Conservation (phyloP, 2,113 vertebrate species). For the Pan paniscus region DNA sequence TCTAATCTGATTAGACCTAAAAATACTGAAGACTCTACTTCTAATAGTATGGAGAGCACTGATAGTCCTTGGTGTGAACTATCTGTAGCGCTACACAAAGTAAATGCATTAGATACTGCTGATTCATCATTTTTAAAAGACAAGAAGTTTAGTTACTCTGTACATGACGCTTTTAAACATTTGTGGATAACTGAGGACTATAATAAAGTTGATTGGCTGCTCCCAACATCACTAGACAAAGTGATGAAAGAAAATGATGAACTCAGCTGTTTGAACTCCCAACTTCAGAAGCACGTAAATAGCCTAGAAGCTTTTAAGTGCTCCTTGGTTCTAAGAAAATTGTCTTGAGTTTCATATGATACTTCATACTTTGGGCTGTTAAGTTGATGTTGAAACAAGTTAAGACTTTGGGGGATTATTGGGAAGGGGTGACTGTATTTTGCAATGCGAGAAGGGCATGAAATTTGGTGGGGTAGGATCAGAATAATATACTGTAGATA, state of each 20-base stretch:
- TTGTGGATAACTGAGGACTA: background rate
- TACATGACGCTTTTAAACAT: background rate
- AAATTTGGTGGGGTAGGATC: background rate
- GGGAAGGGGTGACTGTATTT: background rate
- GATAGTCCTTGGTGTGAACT: background rate
- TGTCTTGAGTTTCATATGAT: background rate
- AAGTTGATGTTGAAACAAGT: background rate
- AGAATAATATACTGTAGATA: background rate
- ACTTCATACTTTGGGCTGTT: background rate
- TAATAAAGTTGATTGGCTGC: background rate
- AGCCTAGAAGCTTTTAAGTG: background rate
- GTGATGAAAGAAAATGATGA: background rate
- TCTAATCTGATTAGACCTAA: background rate
- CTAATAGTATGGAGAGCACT: background rate
- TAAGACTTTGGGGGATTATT: background rate
- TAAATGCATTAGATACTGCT: background rate
- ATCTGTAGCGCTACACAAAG: background rate
- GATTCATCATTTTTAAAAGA: background rate
- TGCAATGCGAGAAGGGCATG: background rate
- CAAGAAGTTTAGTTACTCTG: background rate
- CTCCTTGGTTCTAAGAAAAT: background rate
- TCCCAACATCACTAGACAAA: background rate
- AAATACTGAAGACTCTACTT: background rate
- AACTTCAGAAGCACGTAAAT: background rate
- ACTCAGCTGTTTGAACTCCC: background rate